Evolutionary conservation across 2,888 invertebrate species (phyloP), one percentile per base, ranked within the genome.

Genomic region (Apodemia duryi): DNA sequence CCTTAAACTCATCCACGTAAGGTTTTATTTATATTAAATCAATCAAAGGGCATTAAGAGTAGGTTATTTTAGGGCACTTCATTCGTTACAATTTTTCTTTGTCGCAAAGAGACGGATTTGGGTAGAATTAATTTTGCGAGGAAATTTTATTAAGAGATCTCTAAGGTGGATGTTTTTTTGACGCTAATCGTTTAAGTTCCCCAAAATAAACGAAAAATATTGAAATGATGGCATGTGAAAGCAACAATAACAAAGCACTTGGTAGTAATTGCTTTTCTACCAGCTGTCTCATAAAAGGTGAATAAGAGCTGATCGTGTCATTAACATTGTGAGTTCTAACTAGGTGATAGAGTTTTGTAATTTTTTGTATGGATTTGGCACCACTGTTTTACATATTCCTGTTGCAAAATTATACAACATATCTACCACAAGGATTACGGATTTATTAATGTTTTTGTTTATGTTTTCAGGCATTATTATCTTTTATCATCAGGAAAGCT

Each of bases 11-110:
- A 57, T 54, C 60, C 5, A 28, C 13, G 49, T 29, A 66, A 54
- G 63, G 65, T 67, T 62, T 61, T 32, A 49, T 52, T 68, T 68
- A 6, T 38, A 13, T 13, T 11, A 41, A 57, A 21, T 10, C 35
- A 2, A 4, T 32, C 51, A 74, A 78, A 77, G 77, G 77, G 78
- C 74, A 80, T 77, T 79, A 76, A 72, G 73, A 76, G 77, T 83
- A 85, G 86, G 86, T 86, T 82, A 80, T 75, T 76, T 72, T 72
- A 79, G 77, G 76, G 79, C 80, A 82, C 82, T 85, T 83, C 77
- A 86, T 88, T 88, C 86, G 86, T 85, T 84, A 84, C 86, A 85
- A 88, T 89, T 89, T 88, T 89, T 88, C 88, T 88, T 85, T 88
- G 89, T 88, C 88, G 85, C 84, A 83, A 82, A 79, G 85, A 84